Base-by-base conservation (phyloP, 2,113 vertebrate species). In the Ictalurus furcatus region DNA sequence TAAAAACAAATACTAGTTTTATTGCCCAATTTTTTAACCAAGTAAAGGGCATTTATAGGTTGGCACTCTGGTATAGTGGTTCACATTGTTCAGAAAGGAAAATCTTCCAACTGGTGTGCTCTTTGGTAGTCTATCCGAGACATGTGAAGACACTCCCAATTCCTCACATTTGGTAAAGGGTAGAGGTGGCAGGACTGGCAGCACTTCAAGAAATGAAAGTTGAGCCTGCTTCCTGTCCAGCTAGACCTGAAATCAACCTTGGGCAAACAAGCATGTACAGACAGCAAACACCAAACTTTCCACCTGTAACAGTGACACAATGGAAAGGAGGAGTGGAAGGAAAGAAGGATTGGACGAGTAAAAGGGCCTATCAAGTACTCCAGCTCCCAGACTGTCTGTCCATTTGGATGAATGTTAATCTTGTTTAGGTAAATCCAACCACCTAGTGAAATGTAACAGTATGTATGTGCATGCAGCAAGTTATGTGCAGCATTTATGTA, bases 161-260 rank as follows among this genome's bases (percentile, higher is more conserved):
- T 92, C 90, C 91, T 95, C 80, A 17, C 92, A 93, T 93, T 88
- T 92, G 93, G 87, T 37, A 61, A 83, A 83, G 9, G 11, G 34
- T 40, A 61, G 56, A 25, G 30, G 19, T 2, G 11, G 56, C 11
- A 6, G 58, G 58, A 63, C 58, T 84, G 91, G 88, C 40, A 23
- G 78, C 92, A 92, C 90, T 93, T 92, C 91, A 65, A 71, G 73
- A 91, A 71, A 91, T 91, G 92, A 86, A 93, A 90, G 94, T 93
- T 93, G 92, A 94, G 90, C 90, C 91, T 90, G 93, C 93, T 96
- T 95, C 95, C 94, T 95, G 94, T 94, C 92, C 93, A 92, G 93
- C 92, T 90, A 92, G 69, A 61, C 16, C 61, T 84, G 86, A 84
- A 56, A 88, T 85, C 83, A 91, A 5, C 87, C 86, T 90, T 88